These are phyloP conservation scores for Zosterops hypoxanthus DNA, from an alignment of 2,113 vertebrate species.

Conservation along the genomic window DNA sequence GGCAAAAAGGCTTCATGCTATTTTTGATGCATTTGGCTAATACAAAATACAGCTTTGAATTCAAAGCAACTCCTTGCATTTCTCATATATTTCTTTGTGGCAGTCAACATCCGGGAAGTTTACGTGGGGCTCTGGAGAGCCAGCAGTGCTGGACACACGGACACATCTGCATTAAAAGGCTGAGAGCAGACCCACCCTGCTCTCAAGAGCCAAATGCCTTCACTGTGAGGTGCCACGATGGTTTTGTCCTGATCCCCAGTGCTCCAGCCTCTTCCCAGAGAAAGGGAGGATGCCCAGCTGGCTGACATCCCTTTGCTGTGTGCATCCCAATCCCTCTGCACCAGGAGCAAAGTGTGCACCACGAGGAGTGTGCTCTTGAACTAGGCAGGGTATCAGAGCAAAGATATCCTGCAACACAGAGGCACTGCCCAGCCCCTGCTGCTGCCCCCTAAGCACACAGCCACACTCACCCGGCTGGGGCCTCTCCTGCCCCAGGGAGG, in stretches of 20 bases:
- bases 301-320: neutral
- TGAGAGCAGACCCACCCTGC: neutral
- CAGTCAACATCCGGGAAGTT: neutral
- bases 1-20: neutral
- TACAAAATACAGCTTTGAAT: conserved; percentile 9
- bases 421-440: neutral
- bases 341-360: neutral
- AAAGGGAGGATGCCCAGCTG: neutral
- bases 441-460: neutral
- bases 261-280: neutral
- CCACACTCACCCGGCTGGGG: fast-evolving
- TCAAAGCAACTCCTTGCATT: neutral
- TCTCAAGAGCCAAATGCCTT: neutral
- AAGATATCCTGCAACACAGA: neutral
- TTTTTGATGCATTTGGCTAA: conserved; percentile 34
- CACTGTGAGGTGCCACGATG: neutral
- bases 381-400: fast-evolving
- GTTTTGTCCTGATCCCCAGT: neutral
- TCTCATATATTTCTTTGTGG: neutral
- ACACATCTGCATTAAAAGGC: neutral
- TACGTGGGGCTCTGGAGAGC: neutral
- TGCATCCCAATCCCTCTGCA: neutral
- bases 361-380: fast-evolving
- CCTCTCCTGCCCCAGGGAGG: neutral
- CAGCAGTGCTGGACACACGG: neutral